Evolutionary conservation across 2,888 invertebrate species (phyloP), one percentile per base, ranked within the genome.

Genomic region (Agrochola lota): DNA sequence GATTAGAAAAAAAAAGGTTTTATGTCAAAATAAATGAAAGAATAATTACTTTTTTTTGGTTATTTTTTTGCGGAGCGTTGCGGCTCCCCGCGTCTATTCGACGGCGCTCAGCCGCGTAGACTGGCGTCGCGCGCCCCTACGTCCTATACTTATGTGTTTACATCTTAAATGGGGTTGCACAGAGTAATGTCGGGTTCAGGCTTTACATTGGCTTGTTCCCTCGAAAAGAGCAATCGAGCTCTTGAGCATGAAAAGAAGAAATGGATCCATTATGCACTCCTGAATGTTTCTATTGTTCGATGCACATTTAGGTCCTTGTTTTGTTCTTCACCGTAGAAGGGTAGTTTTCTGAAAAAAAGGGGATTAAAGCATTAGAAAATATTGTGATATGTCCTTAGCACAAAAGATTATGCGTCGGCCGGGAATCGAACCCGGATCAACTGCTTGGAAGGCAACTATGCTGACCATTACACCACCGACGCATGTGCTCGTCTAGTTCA

Each of bases 371-470:
- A 23, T 66, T 9, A 35, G 11, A 6, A 30, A 71, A 12, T 23
- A 35, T 30, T 35, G 1, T 17, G 26, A 9, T 46, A 26, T 30
- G 17, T 46, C 0, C 3, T 15, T 35, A 4, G 8, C n/a, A 12
- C 15, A 75, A 80, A 80, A 66, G 0, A 9, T 6, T 40, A 62
- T 85, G 84, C 85, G 84, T 85, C 46, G 72, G 83, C 85, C 85
- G 85, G 79, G 96, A 96, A 96, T 96, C 96, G 96, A 96, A 96
- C 96, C 95, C 96, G 96, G 96, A 96, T 96, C 96, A 96, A 96
- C 96, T 96, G 96, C 96, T 97, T 97, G 96, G 96, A 96, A 96
- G 95, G 96, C 96, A 96, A 96, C 96, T 96, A 96, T 97, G 96
- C 96, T 96, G 95, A 96, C 96, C 96, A 96, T 96, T 96, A 96